Conservation (phyloP, 2,797 vertebrate species). For the Lacerta bilineata region DNA sequence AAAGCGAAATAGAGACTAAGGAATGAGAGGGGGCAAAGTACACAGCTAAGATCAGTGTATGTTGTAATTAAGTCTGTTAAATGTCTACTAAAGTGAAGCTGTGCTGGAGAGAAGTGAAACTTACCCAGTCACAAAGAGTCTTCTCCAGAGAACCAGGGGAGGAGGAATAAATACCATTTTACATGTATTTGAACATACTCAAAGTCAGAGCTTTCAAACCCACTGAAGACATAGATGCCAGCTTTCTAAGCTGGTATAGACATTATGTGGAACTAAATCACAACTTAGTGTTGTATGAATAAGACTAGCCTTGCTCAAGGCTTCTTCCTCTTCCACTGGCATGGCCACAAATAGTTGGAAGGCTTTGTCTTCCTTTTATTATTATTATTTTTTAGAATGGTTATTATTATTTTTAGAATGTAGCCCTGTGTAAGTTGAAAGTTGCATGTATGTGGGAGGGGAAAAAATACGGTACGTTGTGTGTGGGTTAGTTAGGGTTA, state of each 20-base stretch:
- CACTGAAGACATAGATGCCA: conserved; percentile 38
- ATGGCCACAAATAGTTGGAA: not conserved
- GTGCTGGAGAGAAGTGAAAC: conserved; percentile 47
- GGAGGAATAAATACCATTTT: conserved; percentile 64
- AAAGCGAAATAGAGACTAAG: conserved; percentile 43
- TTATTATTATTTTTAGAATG: too few relatives aligned
- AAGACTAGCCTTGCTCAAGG: not conserved
- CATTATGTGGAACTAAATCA: not conserved
- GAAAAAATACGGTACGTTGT: too few relatives aligned
- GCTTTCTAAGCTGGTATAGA: not conserved
- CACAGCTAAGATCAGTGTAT: conserved; percentile 60
- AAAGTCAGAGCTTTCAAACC: conserved; percentile 55
- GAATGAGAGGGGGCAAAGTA: conserved; percentile 78
- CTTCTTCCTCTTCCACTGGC: not conserved
- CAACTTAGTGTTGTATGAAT: not conserved
- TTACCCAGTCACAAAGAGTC: conserved; percentile 48
- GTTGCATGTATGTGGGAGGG: too few relatives aligned
- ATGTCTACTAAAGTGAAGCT: conserved; percentile 65
- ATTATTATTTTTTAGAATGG: too few relatives aligned
- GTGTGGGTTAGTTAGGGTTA: too few relatives aligned
- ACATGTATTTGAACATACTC: conserved; percentile 59
- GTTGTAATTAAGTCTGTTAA: conserved; percentile 76
- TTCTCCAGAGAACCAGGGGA: conserved; percentile 52
- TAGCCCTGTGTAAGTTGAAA: too few relatives aligned
- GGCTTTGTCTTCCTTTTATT: too few relatives aligned